Evolutionary conservation across 2,888 invertebrate species (phyloP), one percentile per base, ranked within the genome.

Genomic region (Sialis fuliginosa): DNA sequence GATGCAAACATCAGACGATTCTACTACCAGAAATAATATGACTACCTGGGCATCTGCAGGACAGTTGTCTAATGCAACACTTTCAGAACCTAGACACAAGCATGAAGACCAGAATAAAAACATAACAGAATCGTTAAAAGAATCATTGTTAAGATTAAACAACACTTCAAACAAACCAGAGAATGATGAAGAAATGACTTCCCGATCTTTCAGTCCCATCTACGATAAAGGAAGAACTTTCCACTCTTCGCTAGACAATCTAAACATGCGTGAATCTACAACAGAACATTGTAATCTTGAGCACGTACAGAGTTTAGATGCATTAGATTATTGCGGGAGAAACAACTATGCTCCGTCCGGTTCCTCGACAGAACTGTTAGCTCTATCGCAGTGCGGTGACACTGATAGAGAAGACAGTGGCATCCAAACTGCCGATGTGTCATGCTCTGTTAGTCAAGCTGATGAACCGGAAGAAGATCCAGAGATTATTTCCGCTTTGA

Each of bases 371-470:
- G 79, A 79, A 55, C 67, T 79, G 58, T 69, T 77, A 52, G 73
- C 74, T 42, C 62, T 64, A 41, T 68, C 68, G 7, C 53, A 58
- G 47, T 60, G 69, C 49, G 73, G 72, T 51, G 74, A 79, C 54
- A 78, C 75, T 40, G 82, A 80, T 61, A 74, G 78, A 39, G 86
- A 87, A 63, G 86, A 87, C 58, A 81, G 81, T 51, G 83, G 82
- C 3, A 81, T 83, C 51, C 85, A 86, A 54, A 80, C 83, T 5
- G 83, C 84, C 3, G 79, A 83, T 59, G 85, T 81, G 47, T 83
- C 82, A 13, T 81, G 81, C 55, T 80, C 77, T 33, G 75, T 76
- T 22, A 75, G 75, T 56, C 83, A 83, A 56, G 79, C 81, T 43
- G 83, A 83, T 60, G 82, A 83, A 55, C 75, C 78, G 13, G 75